Conservation (phyloP, 2,888 invertebrate species). For the Philopedon plagiatum region DNA sequence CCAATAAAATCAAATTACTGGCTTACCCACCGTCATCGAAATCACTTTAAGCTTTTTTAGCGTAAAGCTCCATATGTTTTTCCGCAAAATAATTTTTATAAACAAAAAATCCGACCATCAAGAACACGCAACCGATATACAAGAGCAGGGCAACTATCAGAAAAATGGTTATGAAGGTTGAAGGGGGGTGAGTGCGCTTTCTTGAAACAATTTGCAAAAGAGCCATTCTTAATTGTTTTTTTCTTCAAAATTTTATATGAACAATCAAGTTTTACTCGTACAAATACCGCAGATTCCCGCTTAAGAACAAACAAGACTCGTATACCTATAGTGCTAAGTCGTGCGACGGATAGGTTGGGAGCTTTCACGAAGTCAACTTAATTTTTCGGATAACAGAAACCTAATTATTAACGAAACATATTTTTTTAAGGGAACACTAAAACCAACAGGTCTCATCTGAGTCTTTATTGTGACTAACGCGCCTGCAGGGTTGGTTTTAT, state of each 20-base stretch:
- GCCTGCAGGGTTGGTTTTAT: conserved; percentile 38
- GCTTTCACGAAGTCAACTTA: too few species aligned
- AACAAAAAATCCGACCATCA: conserved; percentile 47
- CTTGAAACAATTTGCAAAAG: conserved; percentile 36
- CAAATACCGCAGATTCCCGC: too few species aligned
- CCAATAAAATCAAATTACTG: not conserved
- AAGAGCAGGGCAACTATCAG: conserved; percentile 37
- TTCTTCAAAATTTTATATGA: too few species aligned
- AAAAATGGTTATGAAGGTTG: conserved; percentile 39
- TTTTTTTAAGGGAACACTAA: conserved; percentile 29
- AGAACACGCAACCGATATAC: conserved; percentile 41
- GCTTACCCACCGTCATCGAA: conserved; percentile 19
- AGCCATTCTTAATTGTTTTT: too few species aligned
- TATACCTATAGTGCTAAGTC: not conserved
- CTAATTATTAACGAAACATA: conserved; percentile 9
- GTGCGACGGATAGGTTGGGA: too few species aligned
- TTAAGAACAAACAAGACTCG: not conserved
- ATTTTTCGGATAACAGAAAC: too few species aligned
- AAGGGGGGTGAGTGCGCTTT: conserved; percentile 38
- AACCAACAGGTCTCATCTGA: conserved; percentile 63
- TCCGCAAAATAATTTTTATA: conserved; percentile 42
- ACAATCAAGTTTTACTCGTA: not conserved
- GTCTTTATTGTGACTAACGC: conserved; percentile 59
- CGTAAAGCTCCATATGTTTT: conserved; percentile 27
- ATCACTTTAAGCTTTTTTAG: conserved; percentile 26